phyloP scores from a whole-genome alignment of 2,888 invertebrate species.

The Meliscaeva auricollis region DNA sequence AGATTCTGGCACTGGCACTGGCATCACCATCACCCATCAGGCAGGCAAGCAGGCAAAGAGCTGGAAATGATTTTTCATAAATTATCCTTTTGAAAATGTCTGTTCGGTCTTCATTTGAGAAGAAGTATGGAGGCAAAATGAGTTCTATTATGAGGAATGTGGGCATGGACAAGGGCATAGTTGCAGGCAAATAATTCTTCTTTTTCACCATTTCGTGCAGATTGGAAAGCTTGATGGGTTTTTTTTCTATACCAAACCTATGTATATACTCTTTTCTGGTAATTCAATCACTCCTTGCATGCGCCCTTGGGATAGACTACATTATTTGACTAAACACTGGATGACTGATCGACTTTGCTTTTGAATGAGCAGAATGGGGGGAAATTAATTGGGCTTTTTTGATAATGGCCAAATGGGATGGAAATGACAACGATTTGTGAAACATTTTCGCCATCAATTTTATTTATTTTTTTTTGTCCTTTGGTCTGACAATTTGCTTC shows the following conservation, averaged over 20 bases:
- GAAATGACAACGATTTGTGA: slow-evolving; percentile 42
- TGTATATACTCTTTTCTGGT: slow-evolving; percentile 14
- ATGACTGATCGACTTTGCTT: slow-evolving; percentile 69
- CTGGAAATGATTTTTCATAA: slow-evolving; percentile 71
- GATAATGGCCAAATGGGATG: slow-evolving; percentile 40
- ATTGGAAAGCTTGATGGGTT: background rate
- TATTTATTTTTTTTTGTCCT: slow-evolving; percentile 11
- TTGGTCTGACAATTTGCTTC: background rate
- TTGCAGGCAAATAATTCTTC: slow-evolving; percentile 28
- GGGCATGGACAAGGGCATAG: slow-evolving; percentile 6
- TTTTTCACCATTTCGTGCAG: background rate
- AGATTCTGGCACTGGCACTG: slow-evolving; percentile 14
- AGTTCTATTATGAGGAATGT: slow-evolving; percentile 48
- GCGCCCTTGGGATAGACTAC: background rate
- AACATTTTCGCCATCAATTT: slow-evolving; percentile 50
- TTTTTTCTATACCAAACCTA: background rate
- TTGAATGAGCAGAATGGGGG: slow-evolving; percentile 31
- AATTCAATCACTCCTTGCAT: slow-evolving; percentile 46
- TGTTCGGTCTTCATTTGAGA: slow-evolving; percentile 39
- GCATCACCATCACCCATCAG: too few species aligned
- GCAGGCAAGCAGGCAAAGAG: background rate
- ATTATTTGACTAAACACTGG: slow-evolving; percentile 1
- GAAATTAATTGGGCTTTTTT: slow-evolving; percentile 61
- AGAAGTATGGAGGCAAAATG: slow-evolving; percentile 37
- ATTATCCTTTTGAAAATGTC: slow-evolving; percentile 67